Evolutionary conservation across 35 echinoderm and acorn worm genomes (phyloP).

Genomic region (Anneissia japonica): DNA sequence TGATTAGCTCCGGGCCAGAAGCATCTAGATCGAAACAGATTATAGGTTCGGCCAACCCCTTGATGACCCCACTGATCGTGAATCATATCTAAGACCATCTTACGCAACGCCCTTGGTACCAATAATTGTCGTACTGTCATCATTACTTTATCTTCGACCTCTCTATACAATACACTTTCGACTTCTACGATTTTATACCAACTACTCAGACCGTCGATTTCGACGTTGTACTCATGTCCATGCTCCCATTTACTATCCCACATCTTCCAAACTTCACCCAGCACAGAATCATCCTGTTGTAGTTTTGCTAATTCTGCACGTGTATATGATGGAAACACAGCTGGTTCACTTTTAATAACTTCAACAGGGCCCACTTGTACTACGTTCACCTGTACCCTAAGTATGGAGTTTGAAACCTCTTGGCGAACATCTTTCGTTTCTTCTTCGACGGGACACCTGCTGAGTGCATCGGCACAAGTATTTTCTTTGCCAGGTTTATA

Average conservation of each 20-base stretch:
- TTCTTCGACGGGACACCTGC: neutral
- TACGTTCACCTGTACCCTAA: neutral
- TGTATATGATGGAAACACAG: constrained; percentile 16
- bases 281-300: constrained; percentile 13
- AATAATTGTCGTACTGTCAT: neutral
- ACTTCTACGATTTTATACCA: neutral
- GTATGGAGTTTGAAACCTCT: too few species aligned
- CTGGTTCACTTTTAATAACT: neutral
- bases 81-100: neutral
- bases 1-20: constrained; percentile 19
- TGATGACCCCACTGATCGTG: constrained; percentile 44
- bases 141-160: neutral
- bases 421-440: neutral
- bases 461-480: constrained; percentile 41
- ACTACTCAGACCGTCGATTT: neutral
- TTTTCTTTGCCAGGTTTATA: constrained; percentile 40
- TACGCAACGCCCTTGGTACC: neutral
- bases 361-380: neutral
- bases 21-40: neutral
- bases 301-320: constrained; percentile 6
- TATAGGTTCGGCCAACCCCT: neutral
- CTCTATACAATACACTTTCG: constrained; percentile 17
- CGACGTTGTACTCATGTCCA: neutral
- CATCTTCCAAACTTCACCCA: neutral
- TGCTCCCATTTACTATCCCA: constrained; percentile 7